Evolutionary conservation across 2,113 vertebrate species (phyloP).

Genomic region (Phalacrocorax carbo): DNA sequence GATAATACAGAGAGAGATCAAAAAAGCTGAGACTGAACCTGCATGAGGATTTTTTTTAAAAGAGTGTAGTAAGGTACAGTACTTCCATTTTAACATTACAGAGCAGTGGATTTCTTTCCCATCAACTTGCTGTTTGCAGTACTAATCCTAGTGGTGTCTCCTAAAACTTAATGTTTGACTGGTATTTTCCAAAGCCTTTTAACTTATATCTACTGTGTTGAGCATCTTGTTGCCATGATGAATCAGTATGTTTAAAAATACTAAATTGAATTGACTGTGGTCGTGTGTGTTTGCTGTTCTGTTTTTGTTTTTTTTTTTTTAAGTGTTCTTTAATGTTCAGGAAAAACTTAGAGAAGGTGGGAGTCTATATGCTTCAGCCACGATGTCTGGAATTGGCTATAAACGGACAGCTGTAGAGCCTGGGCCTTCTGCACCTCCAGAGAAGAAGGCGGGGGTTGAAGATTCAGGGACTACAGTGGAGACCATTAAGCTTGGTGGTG

Average conservation of each 20-base stretch:
- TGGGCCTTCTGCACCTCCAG: slow-evolving; percentile 80
- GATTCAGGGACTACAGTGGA: slow-evolving; percentile 92
- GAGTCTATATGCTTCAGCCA: neutral
- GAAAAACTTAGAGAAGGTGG: neutral
- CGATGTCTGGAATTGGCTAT: slow-evolving; percentile 86
- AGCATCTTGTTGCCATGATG: fast-evolving
- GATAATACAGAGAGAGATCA: neutral
- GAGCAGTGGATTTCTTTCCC: neutral
- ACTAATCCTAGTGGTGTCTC: neutral
- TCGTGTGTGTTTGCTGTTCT: neutral
- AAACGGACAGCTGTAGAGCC: slow-evolving; percentile 84
- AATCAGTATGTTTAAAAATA: neutral
- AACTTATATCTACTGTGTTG: neutral
- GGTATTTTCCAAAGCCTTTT: neutral
- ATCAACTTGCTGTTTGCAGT: neutral
- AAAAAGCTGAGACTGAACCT: neutral
- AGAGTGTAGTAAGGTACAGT: neutral
- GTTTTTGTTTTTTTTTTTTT: neutral
- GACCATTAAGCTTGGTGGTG: slow-evolving; percentile 94
- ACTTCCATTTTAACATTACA: neutral
- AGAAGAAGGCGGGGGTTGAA: slow-evolving; percentile 87
- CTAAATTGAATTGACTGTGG: neutral
- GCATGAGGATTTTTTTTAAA: neutral
- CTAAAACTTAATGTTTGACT: neutral
- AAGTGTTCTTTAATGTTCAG: neutral